Evolutionary conservation across 2,113 vertebrate species (phyloP), one percentile per base, ranked within the genome.

Genomic region (Tragulus kanchil): DNA sequence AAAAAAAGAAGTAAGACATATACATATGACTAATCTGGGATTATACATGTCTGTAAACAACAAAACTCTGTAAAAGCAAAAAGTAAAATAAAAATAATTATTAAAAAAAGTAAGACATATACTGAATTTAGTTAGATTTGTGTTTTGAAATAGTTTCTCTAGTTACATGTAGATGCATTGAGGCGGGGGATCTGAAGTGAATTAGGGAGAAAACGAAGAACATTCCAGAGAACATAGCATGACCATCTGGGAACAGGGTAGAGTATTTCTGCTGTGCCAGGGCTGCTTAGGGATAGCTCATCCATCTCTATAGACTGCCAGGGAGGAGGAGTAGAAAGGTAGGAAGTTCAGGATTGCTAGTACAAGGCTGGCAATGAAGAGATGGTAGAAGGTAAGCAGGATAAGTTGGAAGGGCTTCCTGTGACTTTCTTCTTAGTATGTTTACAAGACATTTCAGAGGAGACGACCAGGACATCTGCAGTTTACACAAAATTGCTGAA

Each of bases 351-450:
- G 0, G 64, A 45, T 59, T 89, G 64, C 36, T 77, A 6, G 12
- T 86, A 71, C 25, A 94, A 86, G 28, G 25, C 59, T 52, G 31
- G n/a, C 48, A 95, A 65, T 78, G 62, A 96, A 90, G 78, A 89
- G 19, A 28, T 14, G 26, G 42, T 73, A 7, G 71, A 65, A 88
- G 28, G 36, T 28, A 93, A 45, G 36, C 48, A 58, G 79, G 21
- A 25, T 78, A 91, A 86, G 10, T 87, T 82, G 84, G 36, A 90
- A 86, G 31, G n/a, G 28, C 48, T 78, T 90, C 73, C 12, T 45
- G 11, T 85, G 64, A 75, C 73, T 54, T 87, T 92, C 61, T 97
- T 85, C n/a, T 87, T 96, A 81, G 78, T 77, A 62, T 59, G 36
- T 36, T 36, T 36, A 36, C 36, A 36, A 94, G 58, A 93, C 56